A percentile compares a stretch with the other conserved stretches of the same genome.
These are phyloP conservation scores for Clarias macrocephalus DNA, from an alignment of 2,113 vertebrate genomes.

Conservation along the genomic window DNA sequence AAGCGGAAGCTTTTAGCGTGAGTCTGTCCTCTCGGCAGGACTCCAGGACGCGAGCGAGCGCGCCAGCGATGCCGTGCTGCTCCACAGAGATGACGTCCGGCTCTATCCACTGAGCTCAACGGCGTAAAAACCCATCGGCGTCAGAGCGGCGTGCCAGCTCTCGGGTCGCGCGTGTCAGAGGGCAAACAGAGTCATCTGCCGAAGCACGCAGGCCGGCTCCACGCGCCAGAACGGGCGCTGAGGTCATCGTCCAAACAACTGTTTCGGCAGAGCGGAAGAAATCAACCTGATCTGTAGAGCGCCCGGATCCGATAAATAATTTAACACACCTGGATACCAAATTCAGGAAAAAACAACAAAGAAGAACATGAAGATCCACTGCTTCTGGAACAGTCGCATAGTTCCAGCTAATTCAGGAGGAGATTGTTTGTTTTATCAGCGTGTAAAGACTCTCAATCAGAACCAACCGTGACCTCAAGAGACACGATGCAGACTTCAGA, in stretches of 20 bases:
- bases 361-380: neutral
- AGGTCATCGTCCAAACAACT: neutral
- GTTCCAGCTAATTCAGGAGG: neutral
- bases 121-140: neutral
- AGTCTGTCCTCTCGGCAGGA: slow-evolving; percentile 41
- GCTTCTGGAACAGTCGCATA: neutral
- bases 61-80: slow-evolving; percentile 18
- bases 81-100: slow-evolving; percentile 39
- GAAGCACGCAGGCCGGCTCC: neutral
- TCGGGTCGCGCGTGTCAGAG: slow-evolving; percentile 21
- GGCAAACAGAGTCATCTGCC: slow-evolving; percentile 39
- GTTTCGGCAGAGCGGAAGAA: neutral
- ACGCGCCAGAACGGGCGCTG: neutral
- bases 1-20: slow-evolving; percentile 42
- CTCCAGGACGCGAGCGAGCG: slow-evolving; percentile 26
- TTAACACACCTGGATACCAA: neutral
- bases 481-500: neutral
- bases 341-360: neutral
- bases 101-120: neutral
- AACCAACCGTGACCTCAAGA: neutral
- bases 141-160: neutral
- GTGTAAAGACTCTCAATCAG: neutral
- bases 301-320: too few species aligned
- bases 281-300: neutral
- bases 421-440: neutral